Conservation (phyloP, 2,113 vertebrate genomes). For the Pterocles burchelli region DNA sequence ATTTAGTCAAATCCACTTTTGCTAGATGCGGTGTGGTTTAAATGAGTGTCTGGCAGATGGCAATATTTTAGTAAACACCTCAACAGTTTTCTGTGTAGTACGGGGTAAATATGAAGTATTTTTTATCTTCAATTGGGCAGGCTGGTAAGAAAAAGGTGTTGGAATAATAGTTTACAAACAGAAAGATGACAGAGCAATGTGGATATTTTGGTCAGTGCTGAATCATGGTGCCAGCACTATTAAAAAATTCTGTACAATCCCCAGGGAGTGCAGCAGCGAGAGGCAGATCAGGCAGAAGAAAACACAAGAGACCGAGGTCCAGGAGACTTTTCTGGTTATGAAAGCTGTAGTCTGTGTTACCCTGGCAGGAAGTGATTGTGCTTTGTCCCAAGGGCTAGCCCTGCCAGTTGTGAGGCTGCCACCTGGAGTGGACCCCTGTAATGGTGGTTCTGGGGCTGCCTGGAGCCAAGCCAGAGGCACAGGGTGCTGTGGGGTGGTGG, state of each 20-base stretch:
- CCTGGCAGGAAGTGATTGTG: background rate
- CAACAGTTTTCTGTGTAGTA: background rate
- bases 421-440: fast-evolving
- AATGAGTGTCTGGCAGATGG: background rate
- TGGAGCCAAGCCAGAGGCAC: background rate
- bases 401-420: background rate
- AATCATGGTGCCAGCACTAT: background rate
- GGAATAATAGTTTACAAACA: background rate
- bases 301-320: background rate
- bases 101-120: background rate
- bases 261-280: background rate
- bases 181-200: fast-evolving
- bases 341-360: fast-evolving
- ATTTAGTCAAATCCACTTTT: background rate
- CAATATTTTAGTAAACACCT: background rate
- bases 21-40: background rate
- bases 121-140: background rate
- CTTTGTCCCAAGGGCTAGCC: background rate
- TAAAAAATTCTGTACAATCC: background rate
- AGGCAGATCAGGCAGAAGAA: background rate
- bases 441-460: background rate
- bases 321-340: background rate
- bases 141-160: background rate
- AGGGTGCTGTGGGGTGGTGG: background rate
- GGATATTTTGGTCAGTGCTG: background rate